Evolutionary conservation across 2,797 vertebrate genomes (phyloP).

Genomic region (Pangasius sanitwongsei): DNA sequence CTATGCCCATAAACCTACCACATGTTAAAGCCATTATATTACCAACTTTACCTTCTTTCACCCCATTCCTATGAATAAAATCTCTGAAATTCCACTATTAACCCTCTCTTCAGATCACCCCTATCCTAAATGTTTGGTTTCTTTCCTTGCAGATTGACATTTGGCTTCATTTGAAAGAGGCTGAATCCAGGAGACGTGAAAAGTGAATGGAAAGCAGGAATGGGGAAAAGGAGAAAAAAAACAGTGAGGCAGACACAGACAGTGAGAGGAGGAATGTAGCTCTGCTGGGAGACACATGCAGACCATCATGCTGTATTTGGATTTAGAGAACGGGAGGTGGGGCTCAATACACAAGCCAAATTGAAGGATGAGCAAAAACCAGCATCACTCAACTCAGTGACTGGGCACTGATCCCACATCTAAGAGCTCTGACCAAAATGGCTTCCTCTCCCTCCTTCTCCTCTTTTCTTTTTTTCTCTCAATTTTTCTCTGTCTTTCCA

Average conservation of each 20-base stretch:
- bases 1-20: constrained; percentile 45
- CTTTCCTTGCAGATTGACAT: constrained; percentile 49
- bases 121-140: constrained; percentile 44
- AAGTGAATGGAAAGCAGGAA: constrained; percentile 56
- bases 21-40: constrained; percentile 57
- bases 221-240: constrained; percentile 58
- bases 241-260: constrained; percentile 76
- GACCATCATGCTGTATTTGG: constrained; percentile 72
- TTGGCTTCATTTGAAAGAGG: constrained; percentile 64
- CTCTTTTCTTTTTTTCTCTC: too few relatives aligned
- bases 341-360: constrained; percentile 32
- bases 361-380: constrained; percentile 44
- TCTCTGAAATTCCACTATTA: constrained; percentile 54
- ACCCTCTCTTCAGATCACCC: constrained; percentile 35
- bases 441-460: not conserved
- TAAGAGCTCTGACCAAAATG: constrained; percentile 20
- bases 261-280: constrained; percentile 77
- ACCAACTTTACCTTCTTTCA: constrained; percentile 43
- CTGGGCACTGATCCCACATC: constrained; percentile 31
- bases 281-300: constrained; percentile 75
- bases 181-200: constrained; percentile 59
- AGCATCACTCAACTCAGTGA: constrained; percentile 22
- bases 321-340: constrained; percentile 65
- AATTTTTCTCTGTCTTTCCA: not conserved
- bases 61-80: constrained; percentile 50